A percentile compares a stretch with the other conserved stretches of the same genome.
Conservation (phyloP, 2,113 vertebrate genomes). For the Eudorcas thomsonii region DNA sequence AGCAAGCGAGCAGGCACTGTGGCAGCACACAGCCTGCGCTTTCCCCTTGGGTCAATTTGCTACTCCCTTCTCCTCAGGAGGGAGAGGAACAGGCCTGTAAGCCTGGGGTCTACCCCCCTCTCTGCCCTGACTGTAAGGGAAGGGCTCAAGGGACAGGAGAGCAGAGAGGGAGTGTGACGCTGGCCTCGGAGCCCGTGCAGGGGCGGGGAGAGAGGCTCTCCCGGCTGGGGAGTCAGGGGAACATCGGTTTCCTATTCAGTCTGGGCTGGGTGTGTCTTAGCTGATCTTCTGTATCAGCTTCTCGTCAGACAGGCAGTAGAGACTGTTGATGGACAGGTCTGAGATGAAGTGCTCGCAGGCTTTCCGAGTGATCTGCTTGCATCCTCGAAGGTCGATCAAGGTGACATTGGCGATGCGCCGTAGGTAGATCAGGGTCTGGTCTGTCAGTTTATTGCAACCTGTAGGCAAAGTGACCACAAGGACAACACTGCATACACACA, state of each 20-base stretch:
- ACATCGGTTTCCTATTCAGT: constrained; percentile 81
- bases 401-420: constrained; percentile 93
- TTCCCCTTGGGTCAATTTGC: constrained; percentile 36
- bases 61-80: constrained; percentile 71
- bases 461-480: neutral
- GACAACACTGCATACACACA: neutral
- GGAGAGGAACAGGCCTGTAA: constrained; percentile 52
- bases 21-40: constrained; percentile 63
- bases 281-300: constrained; percentile 99
- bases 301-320: constrained; percentile 99
- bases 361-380: constrained; percentile 94
- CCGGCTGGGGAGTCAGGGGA: constrained; percentile 74
- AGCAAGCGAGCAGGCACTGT: constrained; percentile 53
- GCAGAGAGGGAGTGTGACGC: constrained; percentile 72
- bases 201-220: constrained; percentile 76
- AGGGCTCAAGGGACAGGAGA: constrained; percentile 64
- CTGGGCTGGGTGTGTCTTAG: constrained; percentile 80
- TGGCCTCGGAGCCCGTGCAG: constrained; percentile 68
- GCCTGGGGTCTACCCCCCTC: constrained; percentile 48
- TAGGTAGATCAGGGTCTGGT: constrained; percentile 93
- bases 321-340: constrained; percentile 95
- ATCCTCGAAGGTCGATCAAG: constrained; percentile 93
- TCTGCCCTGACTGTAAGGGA: constrained; percentile 64
- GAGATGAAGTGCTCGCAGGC: constrained; percentile 98
- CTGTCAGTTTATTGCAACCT: constrained; percentile 98